phyloP scores from a whole-genome alignment of 2,113 vertebrate species.

The Sinocyclocheilus anshuiensis region DNA sequence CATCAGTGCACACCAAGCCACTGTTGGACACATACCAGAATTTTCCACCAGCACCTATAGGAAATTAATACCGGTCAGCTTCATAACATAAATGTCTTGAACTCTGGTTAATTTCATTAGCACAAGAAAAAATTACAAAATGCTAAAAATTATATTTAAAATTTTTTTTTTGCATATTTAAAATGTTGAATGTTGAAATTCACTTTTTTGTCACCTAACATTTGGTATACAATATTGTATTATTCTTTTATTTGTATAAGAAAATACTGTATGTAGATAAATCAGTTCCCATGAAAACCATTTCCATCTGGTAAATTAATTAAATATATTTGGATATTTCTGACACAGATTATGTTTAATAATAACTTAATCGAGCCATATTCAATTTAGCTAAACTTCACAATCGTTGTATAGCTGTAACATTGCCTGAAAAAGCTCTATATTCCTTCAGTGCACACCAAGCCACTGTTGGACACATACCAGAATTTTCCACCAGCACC shows the following conservation, averaged over 20 bases:
- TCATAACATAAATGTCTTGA: background rate
- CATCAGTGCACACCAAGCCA: constrained; percentile 87
- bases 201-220: background rate
- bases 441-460: constrained; percentile 81
- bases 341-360: too few species aligned
- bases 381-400: too few species aligned
- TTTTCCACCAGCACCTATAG: constrained; percentile 80
- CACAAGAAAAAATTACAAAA: background rate
- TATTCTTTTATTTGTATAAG: too few species aligned
- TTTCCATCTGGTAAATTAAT: too few species aligned
- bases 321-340: too few species aligned
- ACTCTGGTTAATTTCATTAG: background rate
- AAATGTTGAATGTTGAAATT: background rate
- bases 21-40: constrained; percentile 91
- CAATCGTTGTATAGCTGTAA: too few species aligned
- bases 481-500: constrained; percentile 87
- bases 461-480: constrained; percentile 85
- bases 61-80: background rate
- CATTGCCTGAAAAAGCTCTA: too few species aligned
- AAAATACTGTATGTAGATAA: too few species aligned
- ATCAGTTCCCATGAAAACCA: too few species aligned
- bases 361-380: too few species aligned
- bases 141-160: background rate
- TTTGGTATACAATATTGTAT: too few species aligned
- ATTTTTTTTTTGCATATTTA: background rate